Percentiles rank a stretch among this genome's conserved stretches.
Evolutionary conservation across 1,140 invertebrate genomes (phyloP).

Genomic region (Laupala kohalensis): DNA sequence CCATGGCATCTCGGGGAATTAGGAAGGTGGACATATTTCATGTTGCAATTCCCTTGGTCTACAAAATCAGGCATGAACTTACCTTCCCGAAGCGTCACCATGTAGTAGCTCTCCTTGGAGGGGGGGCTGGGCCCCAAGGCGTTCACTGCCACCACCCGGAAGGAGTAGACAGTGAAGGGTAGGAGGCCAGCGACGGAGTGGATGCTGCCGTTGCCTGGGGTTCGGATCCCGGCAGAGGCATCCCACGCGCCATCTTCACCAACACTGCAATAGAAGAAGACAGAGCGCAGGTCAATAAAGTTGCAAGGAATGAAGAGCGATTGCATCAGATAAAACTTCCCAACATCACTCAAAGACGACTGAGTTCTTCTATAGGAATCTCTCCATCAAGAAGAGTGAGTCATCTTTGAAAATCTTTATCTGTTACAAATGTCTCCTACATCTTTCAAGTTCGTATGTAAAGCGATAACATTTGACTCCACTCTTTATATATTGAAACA

Average conservation of each 20-base stretch:
- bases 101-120: slow-evolving; percentile 60
- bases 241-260: slow-evolving; percentile 52
- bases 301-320: slow-evolving; percentile 57
- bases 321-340: too few species aligned
- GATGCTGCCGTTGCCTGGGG: slow-evolving; percentile 47
- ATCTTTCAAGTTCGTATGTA: too few species aligned
- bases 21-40: too few species aligned
- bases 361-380: too few species aligned
- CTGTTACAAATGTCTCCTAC: too few species aligned
- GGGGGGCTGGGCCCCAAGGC: slow-evolving; percentile 51
- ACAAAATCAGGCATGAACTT: slow-evolving; percentile 26
- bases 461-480: too few species aligned
- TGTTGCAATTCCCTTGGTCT: too few species aligned
- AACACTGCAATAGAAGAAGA: slow-evolving; percentile 35
- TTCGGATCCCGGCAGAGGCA: slow-evolving; percentile 44
- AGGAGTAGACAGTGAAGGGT: slow-evolving; percentile 65
- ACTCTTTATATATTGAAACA: too few species aligned
- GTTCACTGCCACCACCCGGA: slow-evolving; percentile 57
- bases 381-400: too few species aligned
- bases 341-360: too few species aligned
- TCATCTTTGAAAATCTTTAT: too few species aligned
- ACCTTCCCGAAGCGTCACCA: slow-evolving; percentile 62
- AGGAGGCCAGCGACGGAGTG: slow-evolving; percentile 48
- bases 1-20: too few species aligned
- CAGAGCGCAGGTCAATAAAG: slow-evolving; percentile 54